These are phyloP conservation scores for Apotomis turbidana DNA, from an alignment of 2,888 invertebrate genomes.

Conservation along the genomic window DNA sequence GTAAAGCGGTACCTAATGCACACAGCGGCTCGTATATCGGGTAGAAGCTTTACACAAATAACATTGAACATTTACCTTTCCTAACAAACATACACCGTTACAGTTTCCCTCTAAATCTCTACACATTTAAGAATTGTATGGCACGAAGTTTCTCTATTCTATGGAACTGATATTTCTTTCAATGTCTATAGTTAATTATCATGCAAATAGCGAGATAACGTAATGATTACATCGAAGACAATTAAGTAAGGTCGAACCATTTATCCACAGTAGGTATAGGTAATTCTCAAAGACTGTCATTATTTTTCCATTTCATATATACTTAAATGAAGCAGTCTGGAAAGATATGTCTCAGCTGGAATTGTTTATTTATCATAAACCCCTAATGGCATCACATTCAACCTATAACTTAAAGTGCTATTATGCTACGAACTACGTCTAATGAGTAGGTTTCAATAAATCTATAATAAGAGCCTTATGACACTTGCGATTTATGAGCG, in stretches of 20 bases:
- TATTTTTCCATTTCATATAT: neutral
- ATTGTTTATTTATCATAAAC: conserved; percentile 16
- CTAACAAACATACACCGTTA: conserved; percentile 46
- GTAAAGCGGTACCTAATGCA: conserved; percentile 71
- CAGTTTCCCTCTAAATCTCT: conserved; percentile 43
- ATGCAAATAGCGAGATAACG: neutral
- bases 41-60: conserved; percentile 66
- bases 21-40: conserved; percentile 54
- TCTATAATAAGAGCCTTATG: neutral
- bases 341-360: neutral
- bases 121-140: conserved; percentile 55
- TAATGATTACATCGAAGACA: neutral
- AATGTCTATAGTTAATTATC: neutral
- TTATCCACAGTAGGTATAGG: neutral
- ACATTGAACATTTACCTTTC: conserved; percentile 69
- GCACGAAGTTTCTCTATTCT: conserved; percentile 44
- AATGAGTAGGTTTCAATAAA: conserved; percentile 33
- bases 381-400: conserved; percentile 64
- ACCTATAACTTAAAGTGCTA: conserved; percentile 54
- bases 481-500: too few relatives aligned
- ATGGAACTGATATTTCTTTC: conserved; percentile 16
- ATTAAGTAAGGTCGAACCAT: neutral
- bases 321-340: neutral
- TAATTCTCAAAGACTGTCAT: neutral
- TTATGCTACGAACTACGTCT: conserved; percentile 48